Base-by-base conservation (phyloP, 2,113 vertebrate species). In the Melanerpes formicivorus region DNA sequence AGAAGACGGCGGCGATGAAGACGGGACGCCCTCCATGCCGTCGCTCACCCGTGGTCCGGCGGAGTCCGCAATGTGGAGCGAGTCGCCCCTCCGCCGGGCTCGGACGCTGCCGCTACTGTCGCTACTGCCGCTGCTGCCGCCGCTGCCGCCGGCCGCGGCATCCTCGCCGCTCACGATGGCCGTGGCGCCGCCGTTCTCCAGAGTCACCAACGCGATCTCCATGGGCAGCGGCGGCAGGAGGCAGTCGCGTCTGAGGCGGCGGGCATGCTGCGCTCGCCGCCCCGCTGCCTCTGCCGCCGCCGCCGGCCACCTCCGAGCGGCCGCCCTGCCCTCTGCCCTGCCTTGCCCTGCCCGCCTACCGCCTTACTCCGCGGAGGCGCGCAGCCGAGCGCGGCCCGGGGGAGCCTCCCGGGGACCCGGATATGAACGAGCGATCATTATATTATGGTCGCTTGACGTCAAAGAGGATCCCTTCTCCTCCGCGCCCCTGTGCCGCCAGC, bases 201-300 rank as follows among this genome's bases (percentile, higher is more conserved):
- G 98, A 84, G 98, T 98, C 96, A 98, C 98, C 98, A 98, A 97
- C 92, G 98, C 98, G 91, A 98, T 97, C 98, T 99, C 99, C 99
- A 99, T 99, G 87, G 67, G 81, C 88, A 17, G 81, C 18, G 67
- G 95, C 94, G 88, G 96, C 44, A 46, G 58, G 54, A 63, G 64
- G 75, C 63, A 11, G 90, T 59, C 30, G 64, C 72, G 15, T 27
- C 19, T 54, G 81, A 90, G 26, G 70, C 42, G 73, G 93, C 90
- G 96, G 94, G 95, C 98, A 98, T 96, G 85, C 87, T 97, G 86
- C 96, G 96, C 70, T 46, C 18, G 25, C 75, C 22, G 48, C 44
- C 82, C 66, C 72, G 40, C 42, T 58, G 42, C 67, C 27, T 17
- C 29, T 26, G 22, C 50, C 55, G 15, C 67, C n/a, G 19, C 30